These are phyloP conservation scores for Pammene aurita DNA, from an alignment of 2,888 invertebrate species.

Conservation along the genomic window DNA sequence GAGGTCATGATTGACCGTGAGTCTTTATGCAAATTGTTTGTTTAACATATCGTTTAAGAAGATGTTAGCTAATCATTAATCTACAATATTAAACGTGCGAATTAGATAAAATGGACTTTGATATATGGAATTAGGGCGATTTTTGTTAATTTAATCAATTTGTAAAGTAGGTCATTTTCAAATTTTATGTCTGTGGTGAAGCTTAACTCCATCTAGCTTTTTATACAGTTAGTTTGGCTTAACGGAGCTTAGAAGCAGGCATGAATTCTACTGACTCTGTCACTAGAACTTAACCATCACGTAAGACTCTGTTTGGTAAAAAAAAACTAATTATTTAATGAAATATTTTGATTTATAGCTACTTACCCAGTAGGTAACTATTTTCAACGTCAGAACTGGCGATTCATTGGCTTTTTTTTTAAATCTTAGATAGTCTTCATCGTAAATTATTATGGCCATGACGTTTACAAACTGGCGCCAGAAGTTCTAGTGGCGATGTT, in stretches of 20 bases:
- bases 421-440: neutral
- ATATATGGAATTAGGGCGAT: neutral
- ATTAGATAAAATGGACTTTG: conserved; percentile 33
- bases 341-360: neutral
- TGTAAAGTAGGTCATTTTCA: too few species aligned
- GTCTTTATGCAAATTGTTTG: conserved; percentile 19
- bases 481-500: conserved; percentile 9
- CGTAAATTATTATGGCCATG: neutral
- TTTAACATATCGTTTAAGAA: conserved; percentile 17
- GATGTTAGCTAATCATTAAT: conserved; percentile 21
- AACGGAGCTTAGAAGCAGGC: too few species aligned
- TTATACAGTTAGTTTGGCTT: too few species aligned
- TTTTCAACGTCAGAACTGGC: neutral
- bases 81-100: conserved; percentile 15
- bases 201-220: too few species aligned
- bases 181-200: too few species aligned
- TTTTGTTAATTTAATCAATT: neutral
- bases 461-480: conserved; percentile 11
- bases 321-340: neutral
- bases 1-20: conserved; percentile 30
- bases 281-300: too few species aligned
- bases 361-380: neutral
- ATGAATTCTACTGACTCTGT: too few species aligned
- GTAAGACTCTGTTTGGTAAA: too few species aligned
- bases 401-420: neutral